phyloP scores from a whole-genome alignment of 2,797 vertebrate genomes.

The Muscicapa striata region DNA sequence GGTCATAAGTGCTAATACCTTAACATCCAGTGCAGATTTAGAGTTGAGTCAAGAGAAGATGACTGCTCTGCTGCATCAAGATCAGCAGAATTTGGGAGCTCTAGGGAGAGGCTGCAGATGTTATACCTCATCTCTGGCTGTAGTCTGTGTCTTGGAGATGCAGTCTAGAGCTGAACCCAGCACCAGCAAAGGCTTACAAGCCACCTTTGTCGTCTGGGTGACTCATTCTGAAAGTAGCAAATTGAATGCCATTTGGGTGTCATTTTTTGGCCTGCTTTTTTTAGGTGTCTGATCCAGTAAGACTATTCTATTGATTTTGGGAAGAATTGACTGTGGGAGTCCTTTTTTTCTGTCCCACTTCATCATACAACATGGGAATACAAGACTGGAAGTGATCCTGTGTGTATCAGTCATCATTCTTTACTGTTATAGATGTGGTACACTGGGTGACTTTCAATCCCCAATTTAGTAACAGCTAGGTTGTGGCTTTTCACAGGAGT shows the following conservation, averaged over 20 bases:
- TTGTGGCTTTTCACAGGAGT: background rate
- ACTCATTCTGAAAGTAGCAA: background rate
- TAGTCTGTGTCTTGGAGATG: background rate
- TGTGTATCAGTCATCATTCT: background rate
- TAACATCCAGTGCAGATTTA: background rate
- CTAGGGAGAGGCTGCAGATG: background rate
- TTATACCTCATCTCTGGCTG: background rate
- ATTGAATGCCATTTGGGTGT: background rate
- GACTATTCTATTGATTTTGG: background rate
- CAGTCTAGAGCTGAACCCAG: background rate
- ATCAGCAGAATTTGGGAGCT: background rate
- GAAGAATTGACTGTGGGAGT: background rate
- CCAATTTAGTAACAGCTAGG: background rate
- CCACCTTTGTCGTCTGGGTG: background rate
- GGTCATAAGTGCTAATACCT: background rate
- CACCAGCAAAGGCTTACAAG: background rate
- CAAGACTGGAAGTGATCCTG: background rate
- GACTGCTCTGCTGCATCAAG: background rate
- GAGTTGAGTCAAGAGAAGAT: background rate
- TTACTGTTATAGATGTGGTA: background rate
- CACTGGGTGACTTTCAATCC: background rate
- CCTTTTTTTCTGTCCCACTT: background rate
- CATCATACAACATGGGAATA: background rate
- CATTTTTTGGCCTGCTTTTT: background rate
- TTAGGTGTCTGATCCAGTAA: background rate